Percentiles rank a stretch among this genome's conserved stretches.
These are phyloP conservation scores for Garra rufa DNA, from an alignment of 2,113 vertebrate species.

Conservation along the genomic window DNA sequence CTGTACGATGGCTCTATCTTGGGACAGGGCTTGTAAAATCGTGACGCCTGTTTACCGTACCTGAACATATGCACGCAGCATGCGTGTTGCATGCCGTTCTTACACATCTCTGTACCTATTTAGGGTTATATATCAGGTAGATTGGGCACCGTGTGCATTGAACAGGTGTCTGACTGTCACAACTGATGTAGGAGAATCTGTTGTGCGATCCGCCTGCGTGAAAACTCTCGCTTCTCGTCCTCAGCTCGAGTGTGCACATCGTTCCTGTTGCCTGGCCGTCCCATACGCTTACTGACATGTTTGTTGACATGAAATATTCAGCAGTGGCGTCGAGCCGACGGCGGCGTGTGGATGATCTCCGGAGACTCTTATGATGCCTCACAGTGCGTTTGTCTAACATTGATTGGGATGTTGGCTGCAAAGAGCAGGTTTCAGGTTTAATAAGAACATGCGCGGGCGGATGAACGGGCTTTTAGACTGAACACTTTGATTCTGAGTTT, in stretches of 20 bases:
- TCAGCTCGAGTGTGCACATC: neutral
- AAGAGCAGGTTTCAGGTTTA: constrained; percentile 24
- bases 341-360: constrained; percentile 9
- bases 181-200: neutral
- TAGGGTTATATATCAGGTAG: neutral
- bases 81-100: neutral
- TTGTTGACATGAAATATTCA: constrained; percentile 54
- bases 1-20: neutral
- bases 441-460: neutral
- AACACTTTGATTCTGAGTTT: neutral
- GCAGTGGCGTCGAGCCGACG: neutral
- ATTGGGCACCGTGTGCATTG: neutral
- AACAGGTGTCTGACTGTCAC: constrained; percentile 7
- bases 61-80: neutral
- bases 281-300: constrained; percentile 12
- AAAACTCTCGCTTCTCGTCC: constrained; percentile 11
- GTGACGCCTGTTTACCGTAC: neutral
- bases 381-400: constrained; percentile 14
- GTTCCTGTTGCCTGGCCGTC: neutral
- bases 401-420: constrained; percentile 1
- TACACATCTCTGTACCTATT: neutral
- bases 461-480: neutral
- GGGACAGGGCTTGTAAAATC: neutral
- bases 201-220: neutral
- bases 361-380: neutral